A percentile compares a stretch with the other conserved stretches of the same genome.
Evolutionary conservation across 2,888 invertebrate genomes (phyloP).

Genomic region (Limnephilus lunatus): DNA sequence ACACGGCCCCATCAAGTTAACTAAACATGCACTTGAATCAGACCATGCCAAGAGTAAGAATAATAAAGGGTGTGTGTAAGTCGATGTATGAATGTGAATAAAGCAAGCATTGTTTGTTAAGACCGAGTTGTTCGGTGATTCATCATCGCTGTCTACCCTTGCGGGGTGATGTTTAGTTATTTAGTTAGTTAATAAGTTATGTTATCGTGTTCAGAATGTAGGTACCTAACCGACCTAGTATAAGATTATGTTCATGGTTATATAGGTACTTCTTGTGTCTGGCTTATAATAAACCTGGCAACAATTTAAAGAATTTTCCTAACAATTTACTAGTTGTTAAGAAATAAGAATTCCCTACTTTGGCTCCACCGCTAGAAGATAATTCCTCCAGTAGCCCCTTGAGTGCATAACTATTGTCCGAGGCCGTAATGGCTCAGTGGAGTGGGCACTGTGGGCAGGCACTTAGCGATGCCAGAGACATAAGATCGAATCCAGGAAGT

Average conservation of each 20-base stretch:
- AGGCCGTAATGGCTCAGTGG: not conserved
- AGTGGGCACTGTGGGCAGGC: slow-evolving; percentile 40
- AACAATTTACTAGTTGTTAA: not conserved
- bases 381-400: slow-evolving; percentile 30
- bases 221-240: too few relatives aligned
- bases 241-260: too few relatives aligned
- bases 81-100: too few relatives aligned
- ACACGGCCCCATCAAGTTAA: too few relatives aligned
- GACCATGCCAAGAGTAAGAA: too few relatives aligned
- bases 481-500: slow-evolving; percentile 54
- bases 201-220: not conserved
- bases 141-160: too few relatives aligned
- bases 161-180: too few relatives aligned
- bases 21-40: too few relatives aligned
- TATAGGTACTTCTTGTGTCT: too few relatives aligned
- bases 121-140: too few relatives aligned
- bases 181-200: not conserved
- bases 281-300: not conserved
- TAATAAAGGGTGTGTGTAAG: too few relatives aligned
- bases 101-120: too few relatives aligned
- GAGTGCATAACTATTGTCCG: slow-evolving; percentile 31
- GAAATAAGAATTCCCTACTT: not conserved
- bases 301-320: not conserved
- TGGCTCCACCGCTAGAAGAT: not conserved
- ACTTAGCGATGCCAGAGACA: slow-evolving; percentile 44